These are phyloP conservation scores for Rhyacophila brunnea DNA, from an alignment of 1,140 invertebrate genomes.

Conservation along the genomic window DNA sequence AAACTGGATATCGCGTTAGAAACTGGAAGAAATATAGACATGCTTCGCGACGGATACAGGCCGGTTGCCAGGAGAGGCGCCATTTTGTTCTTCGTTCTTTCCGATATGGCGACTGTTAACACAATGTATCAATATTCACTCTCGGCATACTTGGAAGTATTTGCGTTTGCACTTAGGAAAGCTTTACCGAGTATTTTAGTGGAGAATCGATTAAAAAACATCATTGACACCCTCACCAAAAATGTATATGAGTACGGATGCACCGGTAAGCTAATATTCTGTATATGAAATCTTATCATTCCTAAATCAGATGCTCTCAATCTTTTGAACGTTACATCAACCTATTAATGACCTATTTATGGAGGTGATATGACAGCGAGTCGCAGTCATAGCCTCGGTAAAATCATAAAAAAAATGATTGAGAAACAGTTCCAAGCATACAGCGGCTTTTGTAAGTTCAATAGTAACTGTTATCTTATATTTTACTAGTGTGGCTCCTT, in stretches of 20 bases:
- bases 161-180: slow-evolving; percentile 74
- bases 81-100: slow-evolving; percentile 84
- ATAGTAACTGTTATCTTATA: too few relatives aligned
- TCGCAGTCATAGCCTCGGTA: too few relatives aligned
- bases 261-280: slow-evolving; percentile 57
- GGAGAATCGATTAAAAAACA: slow-evolving; percentile 70
- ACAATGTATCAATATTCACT: slow-evolving; percentile 92
- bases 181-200: slow-evolving; percentile 74
- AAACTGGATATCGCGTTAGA: slow-evolving; percentile 72
- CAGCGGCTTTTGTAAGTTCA: too few relatives aligned
- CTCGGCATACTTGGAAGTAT: slow-evolving; percentile 76
- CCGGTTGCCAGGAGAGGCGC: slow-evolving; percentile 80
- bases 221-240: slow-evolving; percentile 79
- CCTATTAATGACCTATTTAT: too few relatives aligned
- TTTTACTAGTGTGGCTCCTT: too few relatives aligned
- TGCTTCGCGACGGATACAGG: slow-evolving; percentile 76
- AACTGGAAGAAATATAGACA: slow-evolving; percentile 78
- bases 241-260: slow-evolving; percentile 89
- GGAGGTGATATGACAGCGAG: too few relatives aligned
- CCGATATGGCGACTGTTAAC: slow-evolving; percentile 82
- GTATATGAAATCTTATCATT: too few relatives aligned
- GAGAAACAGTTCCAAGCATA: too few relatives aligned
- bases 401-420: too few relatives aligned
- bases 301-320: not conserved
- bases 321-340: not conserved